These are phyloP conservation scores for Eubasilissa regina DNA, from an alignment of 1,140 invertebrate species.

Conservation along the genomic window DNA sequence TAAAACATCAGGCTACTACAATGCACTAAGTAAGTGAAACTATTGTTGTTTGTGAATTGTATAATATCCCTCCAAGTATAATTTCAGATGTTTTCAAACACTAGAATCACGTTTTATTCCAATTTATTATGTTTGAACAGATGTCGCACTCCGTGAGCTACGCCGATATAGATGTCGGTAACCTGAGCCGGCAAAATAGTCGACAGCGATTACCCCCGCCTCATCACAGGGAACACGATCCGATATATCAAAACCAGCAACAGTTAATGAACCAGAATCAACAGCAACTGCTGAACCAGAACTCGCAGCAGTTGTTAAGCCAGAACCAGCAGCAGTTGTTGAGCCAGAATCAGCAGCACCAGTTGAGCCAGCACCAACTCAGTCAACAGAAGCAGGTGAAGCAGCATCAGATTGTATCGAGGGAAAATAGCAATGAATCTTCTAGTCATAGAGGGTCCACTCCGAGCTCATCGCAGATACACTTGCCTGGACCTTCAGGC, in stretches of 20 bases:
- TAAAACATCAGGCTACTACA: too few species aligned
- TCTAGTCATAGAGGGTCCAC: slow-evolving; percentile 47
- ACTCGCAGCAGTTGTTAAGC: slow-evolving; percentile 64
- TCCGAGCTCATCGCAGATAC: slow-evolving; percentile 50
- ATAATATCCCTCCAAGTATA: too few species aligned
- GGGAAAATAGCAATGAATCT: slow-evolving; percentile 56
- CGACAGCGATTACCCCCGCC: slow-evolving; percentile 57
- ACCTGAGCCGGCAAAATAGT: slow-evolving; percentile 69
- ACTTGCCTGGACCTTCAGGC: slow-evolving; percentile 38
- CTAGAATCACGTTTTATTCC: background rate
- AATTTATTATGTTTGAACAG: slow-evolving; percentile 34
- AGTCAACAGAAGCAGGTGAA: slow-evolving; percentile 52
- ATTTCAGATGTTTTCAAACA: too few species aligned
- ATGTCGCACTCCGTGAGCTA: slow-evolving; percentile 48
- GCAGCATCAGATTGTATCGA: slow-evolving; percentile 51
- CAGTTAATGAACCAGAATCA: slow-evolving; percentile 70
- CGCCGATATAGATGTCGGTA: slow-evolving; percentile 63
- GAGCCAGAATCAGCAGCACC: slow-evolving; percentile 62
- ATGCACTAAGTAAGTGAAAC: too few species aligned
- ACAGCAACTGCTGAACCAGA: slow-evolving; percentile 67
- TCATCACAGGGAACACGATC: slow-evolving; percentile 62
- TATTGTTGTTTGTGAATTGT: too few species aligned
- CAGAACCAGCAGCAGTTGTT: slow-evolving; percentile 45
- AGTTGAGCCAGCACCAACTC: slow-evolving; percentile 70
- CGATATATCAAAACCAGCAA: slow-evolving; percentile 72